These are phyloP conservation scores for Danaus melanippus DNA, from an alignment of 1,140 invertebrate species.

Conservation along the genomic window DNA sequence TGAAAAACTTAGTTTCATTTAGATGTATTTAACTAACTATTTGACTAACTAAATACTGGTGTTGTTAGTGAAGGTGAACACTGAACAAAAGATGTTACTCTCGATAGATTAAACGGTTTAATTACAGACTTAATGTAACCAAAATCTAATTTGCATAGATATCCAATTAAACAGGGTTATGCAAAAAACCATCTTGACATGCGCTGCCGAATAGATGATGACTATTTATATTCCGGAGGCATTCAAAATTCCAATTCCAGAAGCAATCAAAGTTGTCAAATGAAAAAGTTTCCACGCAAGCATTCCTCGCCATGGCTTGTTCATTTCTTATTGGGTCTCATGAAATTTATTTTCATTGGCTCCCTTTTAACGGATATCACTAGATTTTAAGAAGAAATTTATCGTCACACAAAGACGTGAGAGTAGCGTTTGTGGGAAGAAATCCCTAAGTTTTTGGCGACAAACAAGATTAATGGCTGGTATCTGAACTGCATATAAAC, in stretches of 20 bases:
- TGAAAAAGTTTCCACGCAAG: conserved; percentile 47
- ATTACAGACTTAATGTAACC: too few relatives aligned
- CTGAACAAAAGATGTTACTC: too few relatives aligned
- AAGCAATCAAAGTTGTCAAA: conserved; percentile 56
- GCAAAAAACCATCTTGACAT: too few relatives aligned
- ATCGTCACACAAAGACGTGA: conserved; percentile 25
- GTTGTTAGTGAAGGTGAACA: too few relatives aligned
- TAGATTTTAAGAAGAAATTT: conserved; percentile 27
- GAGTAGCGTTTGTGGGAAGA: conserved; percentile 21
- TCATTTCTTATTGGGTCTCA: conserved; percentile 32
- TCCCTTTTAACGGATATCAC: conserved; percentile 12
- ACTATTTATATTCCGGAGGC: conserved; percentile 40
- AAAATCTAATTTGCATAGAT: too few relatives aligned
- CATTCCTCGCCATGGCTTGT: conserved; percentile 27
- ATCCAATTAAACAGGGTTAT: too few relatives aligned
- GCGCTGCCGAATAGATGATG: conserved; percentile 3
- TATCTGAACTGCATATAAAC: conserved; percentile 29
- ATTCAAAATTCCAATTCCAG: conserved; percentile 13
- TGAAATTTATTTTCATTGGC: conserved; percentile 32
- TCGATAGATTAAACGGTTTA: too few relatives aligned
- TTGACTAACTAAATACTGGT: too few relatives aligned
- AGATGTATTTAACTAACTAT: too few relatives aligned
- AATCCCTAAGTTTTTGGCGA: conserved; percentile 20
- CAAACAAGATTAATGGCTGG: conserved; percentile 40
- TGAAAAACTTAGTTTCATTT: too few relatives aligned